A percentile compares a stretch with the other conserved stretches of the same genome.
Conservation (phyloP, 2,113 vertebrate genomes). For the Zosterops borbonicus region DNA sequence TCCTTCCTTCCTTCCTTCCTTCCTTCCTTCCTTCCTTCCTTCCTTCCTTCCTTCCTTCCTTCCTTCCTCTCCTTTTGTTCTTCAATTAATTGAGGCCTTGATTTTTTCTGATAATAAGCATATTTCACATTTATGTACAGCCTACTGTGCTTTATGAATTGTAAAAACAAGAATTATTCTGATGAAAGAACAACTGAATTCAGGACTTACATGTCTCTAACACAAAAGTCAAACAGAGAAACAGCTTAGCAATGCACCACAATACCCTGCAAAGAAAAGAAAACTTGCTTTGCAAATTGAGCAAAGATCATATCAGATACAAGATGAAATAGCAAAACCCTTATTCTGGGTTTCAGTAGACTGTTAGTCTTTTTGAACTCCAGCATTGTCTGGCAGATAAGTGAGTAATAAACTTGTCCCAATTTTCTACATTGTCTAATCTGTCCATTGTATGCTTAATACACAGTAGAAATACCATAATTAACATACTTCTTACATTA, state of each 20-base stretch:
- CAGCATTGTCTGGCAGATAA: not conserved
- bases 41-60: too few species aligned
- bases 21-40: too few species aligned
- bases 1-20: accelerated
- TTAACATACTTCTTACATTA: not conserved
- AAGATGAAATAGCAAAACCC: not conserved
- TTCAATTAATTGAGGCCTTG: not conserved
- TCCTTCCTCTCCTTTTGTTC: too few species aligned
- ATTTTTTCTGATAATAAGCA: not conserved
- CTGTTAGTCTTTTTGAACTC: not conserved
- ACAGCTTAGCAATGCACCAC: not conserved
- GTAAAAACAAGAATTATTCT: not conserved
- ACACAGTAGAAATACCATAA: not conserved
- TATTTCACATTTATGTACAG: not conserved
- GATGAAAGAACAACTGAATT: not conserved
- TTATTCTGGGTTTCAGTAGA: not conserved
- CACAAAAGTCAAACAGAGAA: not conserved
- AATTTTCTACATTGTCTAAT: not conserved
- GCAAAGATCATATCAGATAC: not conserved
- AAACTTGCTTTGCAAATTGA: not conserved
- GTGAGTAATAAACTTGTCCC: not conserved
- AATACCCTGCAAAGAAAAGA: not conserved
- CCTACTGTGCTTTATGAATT: not conserved
- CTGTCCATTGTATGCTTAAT: not conserved
- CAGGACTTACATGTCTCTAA: not conserved